A percentile compares a stretch with the other conserved stretches of the same genome.
These are phyloP conservation scores for Hippopotamus amphibius DNA, from an alignment of 2,113 vertebrate genomes.

Conservation along the genomic window DNA sequence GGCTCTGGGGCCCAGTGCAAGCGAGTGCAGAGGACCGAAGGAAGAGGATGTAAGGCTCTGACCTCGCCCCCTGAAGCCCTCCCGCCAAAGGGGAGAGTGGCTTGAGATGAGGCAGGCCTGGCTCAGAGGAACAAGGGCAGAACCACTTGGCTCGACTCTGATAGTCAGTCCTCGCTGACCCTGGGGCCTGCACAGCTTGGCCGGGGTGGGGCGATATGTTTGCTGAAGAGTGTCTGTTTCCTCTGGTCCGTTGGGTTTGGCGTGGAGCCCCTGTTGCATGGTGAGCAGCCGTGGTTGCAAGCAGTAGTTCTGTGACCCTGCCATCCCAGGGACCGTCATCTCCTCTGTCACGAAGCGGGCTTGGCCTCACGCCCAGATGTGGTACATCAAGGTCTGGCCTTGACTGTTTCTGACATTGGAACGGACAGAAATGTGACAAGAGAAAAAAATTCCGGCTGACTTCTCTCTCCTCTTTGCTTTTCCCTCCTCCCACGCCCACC, in stretches of 20 bases:
- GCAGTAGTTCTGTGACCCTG: neutral
- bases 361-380: neutral
- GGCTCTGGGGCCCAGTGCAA: neutral
- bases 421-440: neutral
- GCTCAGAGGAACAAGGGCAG: neutral
- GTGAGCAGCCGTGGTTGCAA: neutral
- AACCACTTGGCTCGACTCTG: neutral
- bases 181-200: too few relatives aligned
- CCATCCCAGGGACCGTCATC: neutral
- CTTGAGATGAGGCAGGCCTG: neutral
- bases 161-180: neutral
- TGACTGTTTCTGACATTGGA: slow-evolving; percentile 45
- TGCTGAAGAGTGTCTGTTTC: slow-evolving; percentile 51
- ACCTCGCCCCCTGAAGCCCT: neutral
- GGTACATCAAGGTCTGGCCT: neutral
- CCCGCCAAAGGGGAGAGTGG: neutral
- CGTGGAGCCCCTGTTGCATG: slow-evolving; percentile 55
- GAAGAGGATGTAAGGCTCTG: neutral
- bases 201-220: neutral
- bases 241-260: slow-evolving; percentile 18
- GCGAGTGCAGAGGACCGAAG: neutral
- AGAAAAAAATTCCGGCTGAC: slow-evolving; percentile 58
- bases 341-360: neutral
- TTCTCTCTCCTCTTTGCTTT: slow-evolving; percentile 77
- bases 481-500: neutral